Evolutionary conservation across 2,113 vertebrate species (phyloP).

Genomic region (Sinocyclocheilus anshuiensis): DNA sequence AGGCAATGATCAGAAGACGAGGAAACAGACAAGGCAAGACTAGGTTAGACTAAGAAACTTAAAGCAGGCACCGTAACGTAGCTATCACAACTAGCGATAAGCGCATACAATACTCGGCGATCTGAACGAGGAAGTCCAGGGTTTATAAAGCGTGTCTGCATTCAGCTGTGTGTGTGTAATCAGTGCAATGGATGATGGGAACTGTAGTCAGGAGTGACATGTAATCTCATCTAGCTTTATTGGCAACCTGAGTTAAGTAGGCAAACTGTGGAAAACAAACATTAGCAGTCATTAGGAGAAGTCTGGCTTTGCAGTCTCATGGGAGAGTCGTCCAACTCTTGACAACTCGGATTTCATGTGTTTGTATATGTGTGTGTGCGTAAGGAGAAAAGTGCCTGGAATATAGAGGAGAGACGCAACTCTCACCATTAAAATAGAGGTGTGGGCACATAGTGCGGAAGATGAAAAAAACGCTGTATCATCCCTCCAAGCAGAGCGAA

Average conservation of each 20-base stretch:
- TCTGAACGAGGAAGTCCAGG: too few species aligned
- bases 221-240: too few species aligned
- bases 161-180: too few species aligned
- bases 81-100: too few species aligned
- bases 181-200: too few species aligned
- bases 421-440: slow-evolving; percentile 51
- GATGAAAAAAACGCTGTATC: slow-evolving; percentile 9
- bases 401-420: slow-evolving; percentile 33
- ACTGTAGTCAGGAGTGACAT: too few species aligned
- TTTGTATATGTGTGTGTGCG: slow-evolving; percentile 44
- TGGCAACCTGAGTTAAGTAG: neutral
- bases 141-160: too few species aligned
- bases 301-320: slow-evolving; percentile 43
- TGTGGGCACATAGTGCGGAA: slow-evolving; percentile 26
- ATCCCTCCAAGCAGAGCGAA: slow-evolving; percentile 25
- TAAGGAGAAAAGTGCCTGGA: slow-evolving; percentile 26
- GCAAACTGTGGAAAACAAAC: slow-evolving; percentile 24
- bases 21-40: too few species aligned
- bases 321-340: slow-evolving; percentile 21
- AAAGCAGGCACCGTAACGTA: too few species aligned
- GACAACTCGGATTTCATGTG: slow-evolving; percentile 31
- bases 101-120: too few species aligned
- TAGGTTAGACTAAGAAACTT: too few species aligned
- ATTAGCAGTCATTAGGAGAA: slow-evolving; percentile 34
- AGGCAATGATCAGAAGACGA: too few species aligned